phyloP scores from a whole-genome alignment of 1,140 invertebrate species.

The Brachionus rubens region DNA sequence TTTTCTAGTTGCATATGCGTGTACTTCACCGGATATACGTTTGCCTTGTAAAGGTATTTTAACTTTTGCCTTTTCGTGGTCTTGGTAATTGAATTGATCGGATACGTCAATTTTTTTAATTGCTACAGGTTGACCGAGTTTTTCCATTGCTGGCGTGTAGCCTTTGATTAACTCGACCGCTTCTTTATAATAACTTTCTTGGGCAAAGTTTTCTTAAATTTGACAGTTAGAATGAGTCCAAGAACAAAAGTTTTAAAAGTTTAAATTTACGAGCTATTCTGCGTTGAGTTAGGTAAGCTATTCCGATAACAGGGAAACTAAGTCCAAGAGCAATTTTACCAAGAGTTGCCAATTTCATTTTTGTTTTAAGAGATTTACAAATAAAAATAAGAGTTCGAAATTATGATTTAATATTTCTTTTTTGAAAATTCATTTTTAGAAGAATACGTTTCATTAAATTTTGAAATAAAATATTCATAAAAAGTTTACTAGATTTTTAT shows the following conservation, averaged over 20 bases:
- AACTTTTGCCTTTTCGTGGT: slow-evolving; percentile 11
- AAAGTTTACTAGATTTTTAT: too few relatives aligned
- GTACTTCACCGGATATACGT: neutral
- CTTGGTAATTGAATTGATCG: slow-evolving; percentile 28
- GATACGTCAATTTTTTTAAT: slow-evolving; percentile 13
- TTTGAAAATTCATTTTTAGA: too few relatives aligned
- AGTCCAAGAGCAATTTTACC: slow-evolving; percentile 27
- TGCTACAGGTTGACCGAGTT: slow-evolving; percentile 7
- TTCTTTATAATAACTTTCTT: neutral
- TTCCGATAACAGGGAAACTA: neutral
- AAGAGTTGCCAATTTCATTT: slow-evolving; percentile 11
- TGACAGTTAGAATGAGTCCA: neutral
- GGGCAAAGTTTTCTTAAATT: neutral
- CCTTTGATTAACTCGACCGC: slow-evolving; percentile 18
- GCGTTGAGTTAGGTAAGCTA: neutral
- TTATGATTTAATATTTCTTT: neutral
- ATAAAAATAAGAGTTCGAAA: neutral
- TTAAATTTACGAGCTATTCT: slow-evolving; percentile 13
- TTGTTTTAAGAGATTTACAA: neutral
- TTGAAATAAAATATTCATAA: too few relatives aligned
- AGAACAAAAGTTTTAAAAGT: neutral
- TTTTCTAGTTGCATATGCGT: neutral
- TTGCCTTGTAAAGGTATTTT: slow-evolving; percentile 13
- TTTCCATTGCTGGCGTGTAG: slow-evolving; percentile 32
- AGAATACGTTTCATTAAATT: neutral